Conservation (phyloP, 2,888 invertebrate genomes). For the Philereme transversata region DNA sequence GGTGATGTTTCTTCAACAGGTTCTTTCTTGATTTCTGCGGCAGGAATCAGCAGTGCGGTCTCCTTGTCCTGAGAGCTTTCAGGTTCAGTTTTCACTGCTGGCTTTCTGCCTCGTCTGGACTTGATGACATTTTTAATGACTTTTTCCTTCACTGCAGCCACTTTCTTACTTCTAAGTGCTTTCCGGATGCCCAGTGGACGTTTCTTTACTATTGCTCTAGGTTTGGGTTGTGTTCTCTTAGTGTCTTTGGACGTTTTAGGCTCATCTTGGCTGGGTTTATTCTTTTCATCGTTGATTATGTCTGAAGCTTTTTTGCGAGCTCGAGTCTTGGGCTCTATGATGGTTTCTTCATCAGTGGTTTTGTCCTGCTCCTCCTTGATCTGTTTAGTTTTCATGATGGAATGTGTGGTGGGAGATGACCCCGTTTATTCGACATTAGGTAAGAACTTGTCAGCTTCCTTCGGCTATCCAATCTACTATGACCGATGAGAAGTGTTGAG, state of each 20-base stretch:
- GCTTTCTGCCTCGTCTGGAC: constrained; percentile 65
- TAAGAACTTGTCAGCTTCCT: constrained; percentile 55
- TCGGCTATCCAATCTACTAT: constrained; percentile 51
- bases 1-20: constrained; percentile 70
- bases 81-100: constrained; percentile 61
- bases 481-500: constrained; percentile 42
- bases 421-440: constrained; percentile 81
- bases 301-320: constrained; percentile 78
- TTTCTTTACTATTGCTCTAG: constrained; percentile 73
- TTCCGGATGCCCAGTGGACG: constrained; percentile 76
- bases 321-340: constrained; percentile 76
- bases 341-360: constrained; percentile 71
- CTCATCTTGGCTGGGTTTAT: constrained; percentile 68
- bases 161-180: constrained; percentile 73
- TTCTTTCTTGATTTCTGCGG: constrained; percentile 76
- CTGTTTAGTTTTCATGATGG: constrained; percentile 83
- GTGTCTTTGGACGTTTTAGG: constrained; percentile 75
- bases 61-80: constrained; percentile 69
- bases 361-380: constrained; percentile 74
- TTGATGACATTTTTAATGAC: constrained; percentile 64
- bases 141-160: constrained; percentile 63
- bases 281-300: constrained; percentile 67
- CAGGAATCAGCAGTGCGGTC: constrained; percentile 68
- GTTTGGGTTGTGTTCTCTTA: constrained; percentile 67
- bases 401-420: constrained; percentile 74